A percentile compares a stretch with the other conserved stretches of the same genome.
These are phyloP conservation scores for Drosophila prolongata DNA, from an alignment of 2,888 invertebrate species.

Conservation along the genomic window DNA sequence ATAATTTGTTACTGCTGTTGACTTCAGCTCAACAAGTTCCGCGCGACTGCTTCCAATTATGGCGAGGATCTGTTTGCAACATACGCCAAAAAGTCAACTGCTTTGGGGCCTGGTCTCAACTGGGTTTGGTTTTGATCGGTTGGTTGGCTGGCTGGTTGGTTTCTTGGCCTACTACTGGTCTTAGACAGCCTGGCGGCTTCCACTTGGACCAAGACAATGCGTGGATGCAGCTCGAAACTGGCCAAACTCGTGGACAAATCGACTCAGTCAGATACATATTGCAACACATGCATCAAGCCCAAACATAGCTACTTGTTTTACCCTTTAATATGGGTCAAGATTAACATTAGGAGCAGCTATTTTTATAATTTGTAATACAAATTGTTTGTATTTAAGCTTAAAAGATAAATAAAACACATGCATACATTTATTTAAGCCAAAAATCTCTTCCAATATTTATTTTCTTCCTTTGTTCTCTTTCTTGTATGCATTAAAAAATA, in stretches of 20 bases:
- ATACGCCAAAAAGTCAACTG: constrained; percentile 73
- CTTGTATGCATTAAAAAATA: too few relatives aligned
- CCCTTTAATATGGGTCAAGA: background rate
- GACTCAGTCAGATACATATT: constrained; percentile 14
- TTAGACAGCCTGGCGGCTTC: constrained; percentile 67
- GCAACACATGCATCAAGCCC: constrained; percentile 7
- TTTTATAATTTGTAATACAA: too few relatives aligned
- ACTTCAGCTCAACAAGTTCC: constrained; percentile 73
- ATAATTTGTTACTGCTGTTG: constrained; percentile 65
- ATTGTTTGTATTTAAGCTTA: background rate
- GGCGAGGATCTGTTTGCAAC: constrained; percentile 77
- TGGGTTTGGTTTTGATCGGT: constrained; percentile 32
- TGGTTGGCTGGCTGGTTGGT: constrained; percentile 11
- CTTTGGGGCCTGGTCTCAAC: constrained; percentile 53
- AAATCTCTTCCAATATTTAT: too few relatives aligned
- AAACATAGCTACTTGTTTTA: background rate
- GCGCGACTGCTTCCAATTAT: constrained; percentile 81
- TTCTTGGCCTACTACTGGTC: constrained; percentile 49
- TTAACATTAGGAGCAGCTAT: background rate
- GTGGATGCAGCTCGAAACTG: constrained; percentile 32
- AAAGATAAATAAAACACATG: too few relatives aligned
- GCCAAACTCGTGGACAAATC: constrained; percentile 14
- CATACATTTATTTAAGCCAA: too few relatives aligned
- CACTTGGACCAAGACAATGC: constrained; percentile 38
- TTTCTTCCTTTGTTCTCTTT: too few relatives aligned